These are phyloP conservation scores for Speoplatyrhinus poulsoni DNA, from an alignment of 2,113 vertebrate species.

Conservation along the genomic window DNA sequence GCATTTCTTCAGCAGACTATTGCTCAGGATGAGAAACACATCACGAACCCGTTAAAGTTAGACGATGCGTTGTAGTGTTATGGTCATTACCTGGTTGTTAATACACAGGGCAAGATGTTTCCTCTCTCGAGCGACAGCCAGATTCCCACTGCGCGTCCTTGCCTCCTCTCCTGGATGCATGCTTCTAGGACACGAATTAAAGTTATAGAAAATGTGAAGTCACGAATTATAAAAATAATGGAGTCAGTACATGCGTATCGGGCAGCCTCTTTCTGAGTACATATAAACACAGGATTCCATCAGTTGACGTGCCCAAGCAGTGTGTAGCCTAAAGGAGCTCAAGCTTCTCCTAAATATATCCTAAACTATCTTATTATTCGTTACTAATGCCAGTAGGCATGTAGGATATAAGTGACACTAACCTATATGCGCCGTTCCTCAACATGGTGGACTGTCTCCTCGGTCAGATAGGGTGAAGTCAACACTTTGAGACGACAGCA, in stretches of 20 bases:
- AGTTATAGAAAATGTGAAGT: constrained; percentile 53
- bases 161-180: constrained; percentile 67
- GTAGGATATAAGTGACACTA: constrained; percentile 43
- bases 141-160: constrained; percentile 66
- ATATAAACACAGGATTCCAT: constrained; percentile 16
- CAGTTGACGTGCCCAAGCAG: constrained; percentile 22
- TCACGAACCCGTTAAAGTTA: background rate
- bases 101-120: constrained; percentile 75
- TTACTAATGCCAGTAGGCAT: background rate
- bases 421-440: constrained; percentile 73
- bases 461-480: constrained; percentile 59
- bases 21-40: background rate
- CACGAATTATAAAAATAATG: background rate
- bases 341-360: background rate
- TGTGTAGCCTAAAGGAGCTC: background rate
- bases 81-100: constrained; percentile 69
- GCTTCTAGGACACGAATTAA: constrained; percentile 64
- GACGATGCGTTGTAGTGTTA: background rate
- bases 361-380: background rate
- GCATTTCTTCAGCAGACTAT: background rate
- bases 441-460: constrained; percentile 63
- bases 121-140: constrained; percentile 61
- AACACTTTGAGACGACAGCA: constrained; percentile 57
- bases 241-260: background rate
- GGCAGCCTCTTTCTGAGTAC: constrained; percentile 7